Percentiles rank a stretch among this genome's conserved stretches.
phyloP scores from a whole-genome alignment of 2,797 vertebrate species.

The Sitta carolinensis region DNA sequence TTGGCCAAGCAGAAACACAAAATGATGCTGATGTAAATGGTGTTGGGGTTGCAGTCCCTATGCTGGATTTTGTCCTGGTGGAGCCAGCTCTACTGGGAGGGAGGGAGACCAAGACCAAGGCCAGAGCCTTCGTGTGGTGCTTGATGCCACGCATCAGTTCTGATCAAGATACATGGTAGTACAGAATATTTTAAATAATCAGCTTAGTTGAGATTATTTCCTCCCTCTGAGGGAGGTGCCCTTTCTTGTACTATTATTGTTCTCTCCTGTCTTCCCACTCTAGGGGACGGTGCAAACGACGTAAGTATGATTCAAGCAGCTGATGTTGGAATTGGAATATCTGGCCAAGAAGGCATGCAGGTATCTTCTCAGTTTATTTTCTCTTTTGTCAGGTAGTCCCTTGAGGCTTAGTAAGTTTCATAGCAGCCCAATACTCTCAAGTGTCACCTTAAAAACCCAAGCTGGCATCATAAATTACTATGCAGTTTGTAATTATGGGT shows the following conservation, averaged over 20 bases:
- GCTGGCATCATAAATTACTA: background rate
- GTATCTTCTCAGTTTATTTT: conserved; percentile 62
- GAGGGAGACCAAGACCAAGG: background rate
- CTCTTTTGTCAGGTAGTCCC: background rate
- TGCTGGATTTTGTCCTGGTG: background rate
- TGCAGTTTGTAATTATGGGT: background rate
- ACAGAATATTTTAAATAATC: background rate
- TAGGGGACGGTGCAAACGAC: conserved; percentile 96
- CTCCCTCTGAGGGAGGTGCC: background rate
- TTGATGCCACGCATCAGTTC: background rate
- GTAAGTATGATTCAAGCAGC: conserved; percentile 98
- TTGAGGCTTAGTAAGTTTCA: background rate
- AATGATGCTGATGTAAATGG: background rate
- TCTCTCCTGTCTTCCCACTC: background rate
- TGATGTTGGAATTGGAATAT: conserved; percentile 91
- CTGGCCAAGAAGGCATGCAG: conserved; percentile 98
- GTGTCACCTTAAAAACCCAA: background rate
- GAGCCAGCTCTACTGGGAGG: background rate
- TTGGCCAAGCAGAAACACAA: background rate
- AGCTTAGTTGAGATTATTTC: background rate
- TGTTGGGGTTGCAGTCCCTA: accelerated
- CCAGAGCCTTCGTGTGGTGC: background rate
- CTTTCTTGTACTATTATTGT: background rate
- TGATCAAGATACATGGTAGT: background rate
- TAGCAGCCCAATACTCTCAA: background rate